Evolutionary conservation across 1,140 invertebrate species (phyloP), one percentile per base, ranked within the genome.

Genomic region (Drosophila quadrilineata): DNA sequence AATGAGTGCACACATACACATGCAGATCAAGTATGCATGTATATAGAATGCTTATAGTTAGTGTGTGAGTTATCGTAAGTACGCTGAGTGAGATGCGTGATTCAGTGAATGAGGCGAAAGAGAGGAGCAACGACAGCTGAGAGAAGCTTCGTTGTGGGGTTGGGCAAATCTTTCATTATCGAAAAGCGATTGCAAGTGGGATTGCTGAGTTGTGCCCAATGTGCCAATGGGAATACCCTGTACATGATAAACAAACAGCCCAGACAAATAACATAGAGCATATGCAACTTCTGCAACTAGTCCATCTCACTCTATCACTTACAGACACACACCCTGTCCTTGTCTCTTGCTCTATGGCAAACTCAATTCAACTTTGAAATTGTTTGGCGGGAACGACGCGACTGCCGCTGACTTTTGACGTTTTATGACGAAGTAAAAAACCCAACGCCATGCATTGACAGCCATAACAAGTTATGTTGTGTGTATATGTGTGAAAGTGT

Each of bases 331-430:
- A n/a, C n/a, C n/a, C n/a, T n/a, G n/a, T n/a, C n/a, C n/a, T n/a
- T n/a, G n/a, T n/a, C n/a, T n/a, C n/a, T n/a, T n/a, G n/a, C n/a
- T n/a, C n/a, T n/a, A n/a, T n/a, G n/a, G n/a, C 58, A 74, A 82
- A 73, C 77, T 82, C 76, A 82, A 82, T 82, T 84, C 76, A 77
- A 82, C 73, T 82, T 76, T 77, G 58, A 73, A 72, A 82, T 84
- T 84, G 74, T 82, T 70, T 52, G 59, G 52, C 46, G 8, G 31
- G 9, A 8, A 12, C 52, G 17, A 24, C 40, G 19, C 21, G 69
- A 60, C 74, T 75, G 54, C 45, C 54, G 36, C 52, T 82, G 76
- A 82, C 73, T 66, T 70, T 65, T 77, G 73, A 71, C 69, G 75
- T 56, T 66, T 74, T 79, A 74, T 80, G 75, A 82, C 28, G 69